These are phyloP conservation scores for Euplagia quadripunctaria DNA, from an alignment of 2,888 invertebrate species.

Conservation along the genomic window DNA sequence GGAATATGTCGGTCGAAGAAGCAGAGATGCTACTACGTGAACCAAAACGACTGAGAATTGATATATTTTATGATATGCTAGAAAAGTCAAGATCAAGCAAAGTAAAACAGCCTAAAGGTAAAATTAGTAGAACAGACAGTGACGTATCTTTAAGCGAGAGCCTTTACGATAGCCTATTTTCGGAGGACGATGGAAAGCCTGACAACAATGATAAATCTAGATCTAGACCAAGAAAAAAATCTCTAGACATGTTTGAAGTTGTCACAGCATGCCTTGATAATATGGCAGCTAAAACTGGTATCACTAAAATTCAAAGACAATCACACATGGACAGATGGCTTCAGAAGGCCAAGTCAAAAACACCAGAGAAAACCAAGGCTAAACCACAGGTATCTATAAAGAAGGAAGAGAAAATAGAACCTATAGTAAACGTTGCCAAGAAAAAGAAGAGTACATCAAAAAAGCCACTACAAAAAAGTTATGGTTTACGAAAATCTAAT, in stretches of 20 bases:
- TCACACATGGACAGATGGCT: constrained; percentile 86
- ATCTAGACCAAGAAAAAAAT: constrained; percentile 68
- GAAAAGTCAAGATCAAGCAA: constrained; percentile 61
- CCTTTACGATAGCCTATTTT: constrained; percentile 81
- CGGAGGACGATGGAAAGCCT: constrained; percentile 72
- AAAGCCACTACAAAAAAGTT: constrained; percentile 53
- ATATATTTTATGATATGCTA: constrained; percentile 80
- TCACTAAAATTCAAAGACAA: constrained; percentile 81
- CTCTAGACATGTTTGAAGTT: constrained; percentile 80
- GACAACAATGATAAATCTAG: constrained; percentile 67
- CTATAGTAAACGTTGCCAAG: constrained; percentile 46
- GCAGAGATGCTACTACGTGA: constrained; percentile 89
- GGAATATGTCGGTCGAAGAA: constrained; percentile 92
- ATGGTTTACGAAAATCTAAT: constrained; percentile 63
- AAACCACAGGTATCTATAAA: constrained; percentile 50
- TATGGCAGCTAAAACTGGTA: constrained; percentile 84
- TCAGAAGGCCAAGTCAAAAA: constrained; percentile 84
- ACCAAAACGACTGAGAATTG: constrained; percentile 86
- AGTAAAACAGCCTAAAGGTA: constrained; percentile 66
- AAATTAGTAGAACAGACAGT: constrained; percentile 75
- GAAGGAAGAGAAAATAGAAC: constrained; percentile 43
- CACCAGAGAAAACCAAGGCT: constrained; percentile 76
- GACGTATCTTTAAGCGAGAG: constrained; percentile 83
- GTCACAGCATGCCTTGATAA: constrained; percentile 83
- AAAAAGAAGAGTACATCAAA: constrained; percentile 57